A percentile compares a stretch with the other conserved stretches of the same genome.
phyloP scores from a whole-genome alignment of 2,888 invertebrate genomes.

The Netelia virgata region DNA sequence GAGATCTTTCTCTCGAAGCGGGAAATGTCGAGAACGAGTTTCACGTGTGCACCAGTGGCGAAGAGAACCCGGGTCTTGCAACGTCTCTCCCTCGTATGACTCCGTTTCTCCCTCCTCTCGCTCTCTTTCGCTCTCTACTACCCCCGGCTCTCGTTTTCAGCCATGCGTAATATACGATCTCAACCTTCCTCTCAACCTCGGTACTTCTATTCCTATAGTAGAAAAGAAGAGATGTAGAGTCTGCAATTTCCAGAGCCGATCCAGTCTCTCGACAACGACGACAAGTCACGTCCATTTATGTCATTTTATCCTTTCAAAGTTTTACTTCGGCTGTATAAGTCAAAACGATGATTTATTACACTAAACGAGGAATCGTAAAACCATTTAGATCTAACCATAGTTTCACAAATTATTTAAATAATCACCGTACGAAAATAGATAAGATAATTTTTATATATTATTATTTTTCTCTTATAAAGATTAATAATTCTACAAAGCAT shows the following conservation, averaged over 20 bases:
- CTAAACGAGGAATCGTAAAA: no score
- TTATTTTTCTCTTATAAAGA: no score
- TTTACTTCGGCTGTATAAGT: neutral
- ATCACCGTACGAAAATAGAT: no score
- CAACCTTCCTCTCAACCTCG: slow-evolving; percentile 12
- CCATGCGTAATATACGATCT: slow-evolving; percentile 52
- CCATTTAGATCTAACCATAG: no score
- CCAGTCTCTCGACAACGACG: slow-evolving; percentile 24
- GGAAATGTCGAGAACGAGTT: slow-evolving; percentile 61
- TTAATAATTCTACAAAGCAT: no score
- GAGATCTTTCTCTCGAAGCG: slow-evolving; percentile 56
- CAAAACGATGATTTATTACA: no score
- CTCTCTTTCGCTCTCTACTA: slow-evolving; percentile 7
- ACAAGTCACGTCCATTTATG: neutral
- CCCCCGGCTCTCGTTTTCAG: slow-evolving; percentile 57
- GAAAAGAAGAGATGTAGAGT: slow-evolving; percentile 1
- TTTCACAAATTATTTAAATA: no score
- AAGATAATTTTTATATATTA: no score
- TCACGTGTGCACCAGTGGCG: slow-evolving; percentile 42
- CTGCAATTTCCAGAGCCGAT: slow-evolving; percentile 41
- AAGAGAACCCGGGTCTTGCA: slow-evolving; percentile 38
- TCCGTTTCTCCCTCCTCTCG: neutral
- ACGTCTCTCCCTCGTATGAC: slow-evolving; percentile 23
- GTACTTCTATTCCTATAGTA: slow-evolving; percentile 18
- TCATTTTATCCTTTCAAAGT: neutral